phyloP scores from a whole-genome alignment of 2,888 invertebrate genomes.

The Papilio gigon region DNA sequence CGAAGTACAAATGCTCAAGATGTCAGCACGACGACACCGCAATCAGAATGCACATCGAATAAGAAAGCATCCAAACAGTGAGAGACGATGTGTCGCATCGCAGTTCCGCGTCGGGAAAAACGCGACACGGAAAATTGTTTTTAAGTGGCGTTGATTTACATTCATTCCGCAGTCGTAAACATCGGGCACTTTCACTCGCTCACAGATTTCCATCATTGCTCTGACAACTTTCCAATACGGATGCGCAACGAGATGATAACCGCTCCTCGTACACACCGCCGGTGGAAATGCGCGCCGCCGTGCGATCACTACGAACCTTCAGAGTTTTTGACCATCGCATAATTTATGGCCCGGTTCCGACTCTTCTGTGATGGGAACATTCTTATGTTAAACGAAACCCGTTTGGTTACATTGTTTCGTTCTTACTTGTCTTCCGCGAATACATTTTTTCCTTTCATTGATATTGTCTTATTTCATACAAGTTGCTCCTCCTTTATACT shows the following conservation, averaged over 20 bases:
- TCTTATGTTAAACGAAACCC: conserved; percentile 23
- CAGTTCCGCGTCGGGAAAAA: conserved; percentile 68
- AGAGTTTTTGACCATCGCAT: conserved; percentile 48
- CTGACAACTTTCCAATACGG: conserved; percentile 76
- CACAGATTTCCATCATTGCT: conserved; percentile 71
- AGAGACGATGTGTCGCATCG: conserved; percentile 51
- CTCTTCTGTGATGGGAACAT: conserved; percentile 2
- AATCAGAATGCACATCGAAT: conserved; percentile 52
- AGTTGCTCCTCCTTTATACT: neutral
- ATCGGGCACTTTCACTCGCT: conserved; percentile 59
- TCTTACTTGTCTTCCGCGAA: conserved; percentile 13
- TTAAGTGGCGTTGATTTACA: conserved; percentile 46
- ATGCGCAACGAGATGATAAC: conserved; percentile 57
- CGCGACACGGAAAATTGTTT: conserved; percentile 57
- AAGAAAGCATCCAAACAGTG: conserved; percentile 52
- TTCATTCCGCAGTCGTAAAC: conserved; percentile 47
- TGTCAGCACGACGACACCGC: conserved; percentile 44
- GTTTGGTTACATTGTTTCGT: conserved; percentile 19
- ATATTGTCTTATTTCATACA: conserved; percentile 4
- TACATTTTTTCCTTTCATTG: conserved; percentile 1
- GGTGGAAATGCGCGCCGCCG: conserved; percentile 60
- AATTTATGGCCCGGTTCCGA: conserved; percentile 4
- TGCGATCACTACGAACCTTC: conserved; percentile 65
- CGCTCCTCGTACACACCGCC: conserved; percentile 54
- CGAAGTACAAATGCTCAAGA: conserved; percentile 47